Base-by-base conservation (phyloP, 2,888 invertebrate species). In the Agrotis ipsilon region DNA sequence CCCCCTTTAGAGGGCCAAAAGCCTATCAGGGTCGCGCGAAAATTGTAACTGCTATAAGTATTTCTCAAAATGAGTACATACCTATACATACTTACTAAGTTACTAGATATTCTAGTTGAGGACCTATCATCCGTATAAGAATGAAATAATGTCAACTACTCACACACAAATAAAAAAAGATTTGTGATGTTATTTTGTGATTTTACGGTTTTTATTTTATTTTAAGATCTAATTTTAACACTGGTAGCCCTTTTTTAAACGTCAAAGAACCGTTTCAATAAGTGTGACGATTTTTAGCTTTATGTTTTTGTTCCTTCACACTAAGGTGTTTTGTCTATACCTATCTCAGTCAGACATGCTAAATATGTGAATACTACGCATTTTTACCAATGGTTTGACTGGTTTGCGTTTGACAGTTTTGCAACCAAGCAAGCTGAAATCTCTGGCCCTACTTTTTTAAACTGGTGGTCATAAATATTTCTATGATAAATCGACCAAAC, bases 401-500 rank as follows among this genome's bases (percentile, higher is more conserved):
- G n/a, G n/a, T n/a, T n/a, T n/a, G n/a, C n/a, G n/a, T n/a, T n/a
- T 76, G 49, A 51, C 57, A 52, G 51, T 54, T 69, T 14, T 27
- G 39, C 49, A 48, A 72, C 60, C 45, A 48, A 72, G 49, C 45
- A 61, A 57, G 39, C 62, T 62, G n/a, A 78, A 51, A 39, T 67
- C 3, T 45, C 16, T 59, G 57, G 19, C 45, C 54, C 18, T 27
- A 43, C 7, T 63, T 49, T 65, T 54, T 0, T 18, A 14, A 46
- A 64, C 46, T 27, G 48, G 54, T 65, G 62, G 9, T 71, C 7
- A 14, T 45, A 55, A 24, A 16, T 49, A 57, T n/a, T 81, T 81
- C 19, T 72, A 84, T 84, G 84, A 27, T 54, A 75, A 2, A 75
- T 32, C 68, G 64, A 61, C 1, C 43, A 68, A 67, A 67, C 51